These are phyloP conservation scores for Cephalopachus bancanus DNA, from an alignment of 2,797 vertebrate genomes.

Conservation along the genomic window DNA sequence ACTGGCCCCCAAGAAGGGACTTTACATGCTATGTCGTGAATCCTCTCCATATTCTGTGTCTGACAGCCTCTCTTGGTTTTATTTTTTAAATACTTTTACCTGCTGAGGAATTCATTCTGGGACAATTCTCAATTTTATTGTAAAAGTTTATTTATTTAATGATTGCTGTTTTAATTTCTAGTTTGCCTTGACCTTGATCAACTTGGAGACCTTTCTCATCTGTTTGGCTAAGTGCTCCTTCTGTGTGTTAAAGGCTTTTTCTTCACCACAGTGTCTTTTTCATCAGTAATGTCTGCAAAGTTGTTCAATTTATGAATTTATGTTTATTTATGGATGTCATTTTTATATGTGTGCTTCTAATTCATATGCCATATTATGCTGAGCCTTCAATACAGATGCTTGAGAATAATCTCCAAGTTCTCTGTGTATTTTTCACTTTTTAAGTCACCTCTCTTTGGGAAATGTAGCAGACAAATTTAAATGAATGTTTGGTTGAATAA, in stretches of 20 bases:
- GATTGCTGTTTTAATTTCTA: conserved; percentile 4
- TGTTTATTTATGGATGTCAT: neutral
- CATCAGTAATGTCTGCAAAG: neutral
- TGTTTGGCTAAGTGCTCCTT: neutral
- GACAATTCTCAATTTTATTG: neutral
- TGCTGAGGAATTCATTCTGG: neutral
- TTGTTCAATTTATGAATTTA: conserved; percentile 12
- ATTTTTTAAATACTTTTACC: neutral
- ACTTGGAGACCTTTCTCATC: neutral
- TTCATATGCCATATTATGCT: neutral
- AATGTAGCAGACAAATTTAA: neutral
- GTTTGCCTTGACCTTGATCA: conserved; percentile 45
- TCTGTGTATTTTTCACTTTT: conserved; percentile 28
- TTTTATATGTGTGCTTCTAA: neutral
- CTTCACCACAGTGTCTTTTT: neutral
- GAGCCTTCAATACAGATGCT: neutral
- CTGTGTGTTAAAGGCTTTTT: neutral
- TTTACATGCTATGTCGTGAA: neutral
- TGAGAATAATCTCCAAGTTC: conserved; percentile 28
- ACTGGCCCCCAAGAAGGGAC: neutral
- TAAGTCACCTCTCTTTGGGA: neutral
- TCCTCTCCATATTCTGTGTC: neutral
- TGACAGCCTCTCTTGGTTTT: neutral
- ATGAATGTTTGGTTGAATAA: conserved; percentile 47
- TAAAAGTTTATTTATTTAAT: neutral